phyloP scores from a whole-genome alignment of 2,113 vertebrate species.

The Oreocharis arfaki region DNA sequence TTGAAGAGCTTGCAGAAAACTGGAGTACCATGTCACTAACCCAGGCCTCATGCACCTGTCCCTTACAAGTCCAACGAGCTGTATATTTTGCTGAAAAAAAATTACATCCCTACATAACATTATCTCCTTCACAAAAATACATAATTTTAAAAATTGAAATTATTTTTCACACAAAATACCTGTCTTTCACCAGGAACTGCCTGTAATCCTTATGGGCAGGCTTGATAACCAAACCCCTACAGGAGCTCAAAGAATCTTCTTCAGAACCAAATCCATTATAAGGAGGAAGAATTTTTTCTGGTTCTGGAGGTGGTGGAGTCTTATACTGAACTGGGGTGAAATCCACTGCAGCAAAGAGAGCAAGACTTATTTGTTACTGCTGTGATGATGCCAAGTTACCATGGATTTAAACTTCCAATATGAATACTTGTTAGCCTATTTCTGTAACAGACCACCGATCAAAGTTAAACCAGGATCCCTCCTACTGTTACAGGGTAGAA shows the following conservation, averaged over 20 bases:
- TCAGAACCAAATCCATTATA: constrained; percentile 92
- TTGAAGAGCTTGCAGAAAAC: background rate
- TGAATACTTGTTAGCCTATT: background rate
- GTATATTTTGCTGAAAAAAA: background rate
- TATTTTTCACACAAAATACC: constrained; percentile 68
- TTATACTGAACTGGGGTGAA: constrained; percentile 81
- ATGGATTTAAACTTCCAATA: constrained; percentile 52
- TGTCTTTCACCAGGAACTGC: constrained; percentile 86
- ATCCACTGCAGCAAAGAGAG: constrained; percentile 77
- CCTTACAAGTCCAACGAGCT: background rate
- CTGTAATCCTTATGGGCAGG: constrained; percentile 75
- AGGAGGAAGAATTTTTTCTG: constrained; percentile 76
- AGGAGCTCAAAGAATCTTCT: constrained; percentile 88
- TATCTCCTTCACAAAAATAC: background rate
- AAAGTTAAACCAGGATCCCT: background rate
- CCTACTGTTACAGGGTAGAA: background rate
- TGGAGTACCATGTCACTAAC: background rate
- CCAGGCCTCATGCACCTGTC: background rate
- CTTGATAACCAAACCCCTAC: constrained; percentile 74
- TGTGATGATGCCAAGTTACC: constrained; percentile 39
- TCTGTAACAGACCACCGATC: background rate
- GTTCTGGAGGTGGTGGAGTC: constrained; percentile 61
- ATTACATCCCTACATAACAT: background rate
- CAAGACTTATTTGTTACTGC: constrained; percentile 29
- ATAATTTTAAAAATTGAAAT: background rate